Base-by-base conservation (phyloP, 2,888 invertebrate genomes). In the Vandiemenella viatica region DNA sequence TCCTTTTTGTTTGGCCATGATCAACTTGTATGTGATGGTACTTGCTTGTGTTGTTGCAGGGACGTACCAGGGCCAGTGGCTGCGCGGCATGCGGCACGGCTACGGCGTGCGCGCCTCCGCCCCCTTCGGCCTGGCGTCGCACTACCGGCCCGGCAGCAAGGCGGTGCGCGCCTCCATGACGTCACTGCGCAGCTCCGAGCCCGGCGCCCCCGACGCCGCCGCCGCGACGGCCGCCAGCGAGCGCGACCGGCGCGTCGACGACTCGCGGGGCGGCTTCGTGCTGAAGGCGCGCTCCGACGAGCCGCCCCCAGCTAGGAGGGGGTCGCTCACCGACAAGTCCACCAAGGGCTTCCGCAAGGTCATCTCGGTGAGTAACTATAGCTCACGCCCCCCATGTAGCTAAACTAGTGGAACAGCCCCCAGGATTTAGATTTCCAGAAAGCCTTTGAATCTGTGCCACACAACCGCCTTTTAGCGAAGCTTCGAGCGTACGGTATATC, bases 11-110 rank as follows among this genome's bases (percentile, higher is more conserved):
- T n/a, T n/a, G n/a, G n/a, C n/a, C n/a, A n/a, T n/a, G n/a, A n/a
- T n/a, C n/a, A n/a, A n/a, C n/a, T n/a, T n/a, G n/a, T n/a, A n/a
- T n/a, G n/a, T n/a, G n/a, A n/a, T n/a, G n/a, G n/a, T n/a, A n/a
- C n/a, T n/a, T n/a, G n/a, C n/a, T n/a, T n/a, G n/a, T n/a, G n/a
- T n/a, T n/a, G n/a, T n/a, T n/a, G n/a, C 74, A 91, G 91, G 91
- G 59, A 90, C 89, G 57, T 91, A 88, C 72, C 93, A 96, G 72
- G 98, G 98, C 54, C 98, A 98, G 78, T 98, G 98, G 98, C 79
- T 92, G 69, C 82, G 95, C 49, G 98, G 98, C 38, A 85, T 95
- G 80, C 80, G 98, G 49, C 97, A 98, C 67, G 98, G 98, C n/a
- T 97, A 97, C 69, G 98, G 98, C 48, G 92, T 97, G 50, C 79